Percentiles rank a stretch among this genome's conserved stretches.
Conservation (phyloP, 2,797 vertebrate genomes). For the Smutsia gigantea region DNA sequence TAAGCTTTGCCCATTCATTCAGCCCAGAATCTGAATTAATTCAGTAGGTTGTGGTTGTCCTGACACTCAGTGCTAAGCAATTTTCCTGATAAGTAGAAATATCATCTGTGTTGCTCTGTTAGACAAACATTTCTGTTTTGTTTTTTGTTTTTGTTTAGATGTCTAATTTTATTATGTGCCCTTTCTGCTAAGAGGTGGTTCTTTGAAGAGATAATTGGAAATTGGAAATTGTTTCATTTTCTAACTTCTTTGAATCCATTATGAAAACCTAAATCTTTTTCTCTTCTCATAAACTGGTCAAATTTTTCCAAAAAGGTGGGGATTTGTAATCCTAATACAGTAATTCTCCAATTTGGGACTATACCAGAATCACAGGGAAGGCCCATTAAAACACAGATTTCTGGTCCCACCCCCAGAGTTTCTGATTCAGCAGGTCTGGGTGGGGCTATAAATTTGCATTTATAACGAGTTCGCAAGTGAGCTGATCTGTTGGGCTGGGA, state of each 20-base stretch:
- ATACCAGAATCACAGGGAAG: neutral
- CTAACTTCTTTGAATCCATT: neutral
- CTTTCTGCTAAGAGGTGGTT: constrained; percentile 16
- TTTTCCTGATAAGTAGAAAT: constrained; percentile 61
- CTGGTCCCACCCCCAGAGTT: neutral
- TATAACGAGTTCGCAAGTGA: neutral
- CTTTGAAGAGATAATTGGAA: constrained; percentile 12
- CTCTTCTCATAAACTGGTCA: neutral
- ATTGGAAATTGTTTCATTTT: neutral
- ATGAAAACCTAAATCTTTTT: neutral
- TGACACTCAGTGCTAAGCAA: neutral
- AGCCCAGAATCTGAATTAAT: constrained; percentile 56
- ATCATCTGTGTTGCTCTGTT: neutral
- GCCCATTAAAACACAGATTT: neutral
- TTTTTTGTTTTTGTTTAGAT: neutral
- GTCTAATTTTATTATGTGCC: neutral
- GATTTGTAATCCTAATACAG: neutral
- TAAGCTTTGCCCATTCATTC: constrained; percentile 53
- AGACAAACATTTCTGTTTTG: neutral
- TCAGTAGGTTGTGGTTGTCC: neutral
- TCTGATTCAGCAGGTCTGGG: neutral
- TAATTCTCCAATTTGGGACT: neutral
- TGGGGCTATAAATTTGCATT: neutral
- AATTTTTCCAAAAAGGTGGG: neutral
- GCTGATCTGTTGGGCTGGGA: neutral